Base-by-base conservation (phyloP, 2,797 vertebrate genomes). In the Sylvilagus floridanus region DNA sequence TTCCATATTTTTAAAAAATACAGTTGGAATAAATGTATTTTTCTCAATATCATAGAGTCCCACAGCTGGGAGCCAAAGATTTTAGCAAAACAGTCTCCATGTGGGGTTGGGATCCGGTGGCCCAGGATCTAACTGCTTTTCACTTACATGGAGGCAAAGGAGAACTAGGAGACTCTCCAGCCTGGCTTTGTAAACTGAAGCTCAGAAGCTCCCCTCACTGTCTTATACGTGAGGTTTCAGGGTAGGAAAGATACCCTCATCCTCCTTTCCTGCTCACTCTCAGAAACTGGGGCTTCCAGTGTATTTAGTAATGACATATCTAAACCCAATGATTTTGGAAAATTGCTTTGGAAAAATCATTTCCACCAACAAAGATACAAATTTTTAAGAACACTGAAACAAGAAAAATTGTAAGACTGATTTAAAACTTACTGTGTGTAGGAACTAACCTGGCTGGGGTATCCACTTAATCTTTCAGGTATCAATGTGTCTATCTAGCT, bases 331-430 rank as follows among this genome's bases (percentile, higher is more conserved):
- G 35, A 71, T 32, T 47, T 68, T 94, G 91, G 37, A 78, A 92
- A 75, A 85, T 69, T 77, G 21, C 79, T 94, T 88, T 92, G 91
- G 83, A 62, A 83, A 85, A 87, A 50, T 17, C 54, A 75, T 75
- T 85, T 50, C 47, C 22, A 24, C 35, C 26, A 32, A 82, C 12
- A 77, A 7, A 0, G 0, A 89, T 11, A 42, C 32, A 79, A 63
- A 86, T 35, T 90, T 93, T 88, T 75, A 72, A 93, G 89, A 75
- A 85, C 24, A 69, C 22, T 90, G 47, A 92, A 71, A 60, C 37
- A 75, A 87, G 65, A 62, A 73, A n/a, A 94, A 60, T 94, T 95
- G 24, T 68, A 52, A 60, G 88, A 50, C n/a, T 54, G 71, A 52
- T 82, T 57, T 78, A 50, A 88, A 42, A 91, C 22, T 72, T 10